Evolutionary conservation across 2,797 vertebrate genomes (phyloP).

Genomic region (Acridotheres tristis): DNA sequence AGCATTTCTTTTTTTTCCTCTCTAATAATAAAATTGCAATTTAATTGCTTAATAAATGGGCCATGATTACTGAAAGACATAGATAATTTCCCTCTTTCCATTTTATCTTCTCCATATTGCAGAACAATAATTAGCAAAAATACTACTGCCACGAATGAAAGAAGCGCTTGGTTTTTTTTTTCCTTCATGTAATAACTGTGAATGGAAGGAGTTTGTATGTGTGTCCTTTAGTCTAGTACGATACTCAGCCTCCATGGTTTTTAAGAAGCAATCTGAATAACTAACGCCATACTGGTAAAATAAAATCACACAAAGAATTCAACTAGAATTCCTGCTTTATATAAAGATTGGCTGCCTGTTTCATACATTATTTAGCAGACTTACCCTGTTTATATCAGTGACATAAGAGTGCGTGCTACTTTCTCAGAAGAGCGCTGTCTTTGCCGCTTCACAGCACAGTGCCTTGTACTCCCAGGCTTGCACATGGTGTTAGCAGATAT

Average conservation of each 20-base stretch:
- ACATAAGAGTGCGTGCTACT: slow-evolving; percentile 78
- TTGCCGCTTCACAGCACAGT: slow-evolving; percentile 82
- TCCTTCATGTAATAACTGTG: background rate
- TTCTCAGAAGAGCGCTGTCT: slow-evolving; percentile 80
- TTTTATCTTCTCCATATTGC: background rate
- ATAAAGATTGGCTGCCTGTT: slow-evolving; percentile 49
- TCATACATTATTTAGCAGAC: slow-evolving; percentile 78
- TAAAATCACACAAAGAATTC: background rate
- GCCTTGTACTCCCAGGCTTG: slow-evolving; percentile 77
- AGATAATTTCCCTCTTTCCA: slow-evolving; percentile 11
- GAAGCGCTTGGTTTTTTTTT: background rate
- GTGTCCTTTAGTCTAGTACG: background rate
- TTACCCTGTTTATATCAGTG: slow-evolving; percentile 87
- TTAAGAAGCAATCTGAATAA: background rate
- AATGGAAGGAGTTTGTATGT: background rate
- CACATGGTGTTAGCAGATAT: slow-evolving; percentile 81
- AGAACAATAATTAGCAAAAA: slow-evolving; percentile 22
- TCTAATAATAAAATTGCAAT: slow-evolving; percentile 58
- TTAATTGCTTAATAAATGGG: slow-evolving; percentile 63
- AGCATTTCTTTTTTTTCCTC: background rate
- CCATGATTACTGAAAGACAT: slow-evolving; percentile 34
- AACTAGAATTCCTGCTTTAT: background rate
- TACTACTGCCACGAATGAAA: background rate
- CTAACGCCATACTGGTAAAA: background rate
- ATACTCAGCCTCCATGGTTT: background rate